Conservation (phyloP, 1,140 invertebrate genomes). For the Trachymyrmex cornetzi region DNA sequence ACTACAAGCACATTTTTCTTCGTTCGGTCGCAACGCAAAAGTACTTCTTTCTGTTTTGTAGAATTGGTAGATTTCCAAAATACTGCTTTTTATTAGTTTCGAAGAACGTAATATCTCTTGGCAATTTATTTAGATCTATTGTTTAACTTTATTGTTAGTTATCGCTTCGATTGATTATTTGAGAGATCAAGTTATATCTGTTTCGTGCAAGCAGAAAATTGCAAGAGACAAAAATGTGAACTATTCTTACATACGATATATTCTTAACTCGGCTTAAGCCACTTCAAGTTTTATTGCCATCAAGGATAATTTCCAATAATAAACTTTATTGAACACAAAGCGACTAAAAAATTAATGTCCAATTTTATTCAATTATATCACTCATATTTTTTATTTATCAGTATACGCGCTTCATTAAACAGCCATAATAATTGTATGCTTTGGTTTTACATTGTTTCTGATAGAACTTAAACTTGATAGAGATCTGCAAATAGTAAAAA, state of each 20-base stretch:
- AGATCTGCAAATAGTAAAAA: too few species aligned
- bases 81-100: slow-evolving; percentile 13
- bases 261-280: slow-evolving; percentile 28
- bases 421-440: too few species aligned
- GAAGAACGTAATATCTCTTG: slow-evolving; percentile 59
- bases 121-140: slow-evolving; percentile 51
- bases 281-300: slow-evolving; percentile 31
- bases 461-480: slow-evolving; percentile 6
- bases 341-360: not conserved
- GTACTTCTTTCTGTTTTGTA: slow-evolving; percentile 20
- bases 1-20: slow-evolving; percentile 55
- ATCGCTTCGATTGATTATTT: slow-evolving; percentile 45
- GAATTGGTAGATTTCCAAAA: slow-evolving; percentile 69
- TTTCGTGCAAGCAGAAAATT: slow-evolving; percentile 13
- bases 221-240: slow-evolving; percentile 7
- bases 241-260: slow-evolving; percentile 12
- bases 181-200: slow-evolving; percentile 41
- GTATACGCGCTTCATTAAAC: not conserved
- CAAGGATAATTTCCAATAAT: slow-evolving; percentile 12
- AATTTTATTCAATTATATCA: not conserved
- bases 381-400: not conserved
- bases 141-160: slow-evolving; percentile 47
- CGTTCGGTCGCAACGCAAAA: slow-evolving; percentile 7
- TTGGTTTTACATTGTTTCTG: not conserved
- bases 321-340: not conserved